Base-by-base conservation (phyloP, 2,797 vertebrate genomes). In the Ambastaia sidthimunki region DNA sequence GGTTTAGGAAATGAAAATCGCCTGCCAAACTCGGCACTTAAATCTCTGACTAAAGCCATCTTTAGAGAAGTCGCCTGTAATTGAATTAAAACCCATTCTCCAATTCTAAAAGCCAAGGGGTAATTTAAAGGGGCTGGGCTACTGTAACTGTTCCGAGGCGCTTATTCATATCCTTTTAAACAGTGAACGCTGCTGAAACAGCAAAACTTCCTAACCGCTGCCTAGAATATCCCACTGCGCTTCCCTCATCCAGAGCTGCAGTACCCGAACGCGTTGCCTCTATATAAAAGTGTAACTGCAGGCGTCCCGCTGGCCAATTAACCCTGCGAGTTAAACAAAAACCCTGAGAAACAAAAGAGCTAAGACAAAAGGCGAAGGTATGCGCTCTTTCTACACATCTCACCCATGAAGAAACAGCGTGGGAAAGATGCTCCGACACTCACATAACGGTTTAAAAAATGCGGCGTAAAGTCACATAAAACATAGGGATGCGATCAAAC, bases 1-100 rank as follows among this genome's bases (percentile, higher is more conserved):
- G 92, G 90, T 88, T 86, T 79, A 86, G 83, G 81, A 89, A 85
- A 80, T 48, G 59, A 70, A 52, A 57, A 59, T 80, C 78, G 44
- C 47, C 74, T 72, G 59, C 65, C 68, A 78, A 75, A 71, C 71
- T 63, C 71, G 81, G 81, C 75, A 80, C 66, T 52, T 71, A 68
- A 82, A 67, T 41, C 55, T 50, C 28, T 25, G 72, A 68, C 72
- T 69, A 72, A 28, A 74, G 63, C 74, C 71, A 55, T 78, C 47
- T 34, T 44, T 41, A 59, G 50, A 65, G 47, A 52, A 28, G 31
- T 54, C 11, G 28, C 80, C 80, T 73, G 74, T 81, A 76, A 76
- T 70, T 70, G 55, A 75, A 71, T 81, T 57, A 59, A 82, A 72
- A 71, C 7, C 37, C 60, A 41, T 78, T 59, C 78, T 80, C 41